Evolutionary conservation across 2,113 vertebrate genomes (phyloP), one percentile per base, ranked within the genome.

Genomic region (Cnemophilus loriae): DNA sequence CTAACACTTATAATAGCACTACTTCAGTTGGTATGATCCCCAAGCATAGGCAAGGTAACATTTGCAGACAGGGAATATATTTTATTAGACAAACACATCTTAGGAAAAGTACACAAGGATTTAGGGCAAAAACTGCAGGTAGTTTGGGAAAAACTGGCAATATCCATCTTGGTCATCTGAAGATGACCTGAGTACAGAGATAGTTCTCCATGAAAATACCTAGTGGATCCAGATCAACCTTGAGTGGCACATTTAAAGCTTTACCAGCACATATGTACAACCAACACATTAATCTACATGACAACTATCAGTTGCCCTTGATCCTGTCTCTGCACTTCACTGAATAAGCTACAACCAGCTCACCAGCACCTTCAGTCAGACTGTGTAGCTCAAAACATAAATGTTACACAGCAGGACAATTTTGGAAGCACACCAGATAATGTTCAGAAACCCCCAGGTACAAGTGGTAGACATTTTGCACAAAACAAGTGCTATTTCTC

Each of bases 221-320:
- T 33, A 44, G 8, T 64, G 30, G 11, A 76, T 73, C 19, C 13
- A 60, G 35, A 73, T 18, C 19, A 84, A 69, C 24, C 7, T 24
- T 65, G 44, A 55, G 52, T 1, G 4, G 52, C 35, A 65, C 10
- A 21, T 59, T 67, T 76, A 64, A 77, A 78, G 19, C 4, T 87
- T 81, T 74, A 47, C 9, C 24, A 65, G 11, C 7, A 27, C 7
- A 1, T 39, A 39, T 7, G 42, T 71, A 50, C 20, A 55, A 55
- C 10, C 30, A 63, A 21, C 13, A 70, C 15, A 70, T 57, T 18
- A 60, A 60, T 42, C 22, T 21, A 14, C 21, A 30, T 0, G 0
- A 74, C 74, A 84, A n/a, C 27, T 9, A 47, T 37, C 19, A 9
- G 1, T 22, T 1, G 0, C 13, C 12, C 20, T 46, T 6, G 3